Evolutionary conservation across 1,140 invertebrate genomes (phyloP).

Genomic region (Lepidurus apus): DNA sequence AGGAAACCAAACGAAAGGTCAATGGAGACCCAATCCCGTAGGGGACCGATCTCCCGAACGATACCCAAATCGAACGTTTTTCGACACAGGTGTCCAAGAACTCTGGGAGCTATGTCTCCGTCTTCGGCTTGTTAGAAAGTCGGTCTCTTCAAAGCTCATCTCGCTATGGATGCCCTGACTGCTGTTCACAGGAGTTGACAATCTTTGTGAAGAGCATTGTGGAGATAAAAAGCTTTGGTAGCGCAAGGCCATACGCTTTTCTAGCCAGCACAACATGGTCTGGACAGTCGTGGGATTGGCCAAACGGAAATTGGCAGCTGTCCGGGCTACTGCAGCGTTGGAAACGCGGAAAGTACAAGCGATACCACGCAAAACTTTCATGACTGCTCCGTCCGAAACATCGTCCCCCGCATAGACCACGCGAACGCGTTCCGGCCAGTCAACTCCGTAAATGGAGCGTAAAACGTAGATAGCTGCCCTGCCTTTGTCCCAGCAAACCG

Average conservation of each 20-base stretch:
- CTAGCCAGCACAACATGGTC: conserved; percentile 45
- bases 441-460: conserved; percentile 44
- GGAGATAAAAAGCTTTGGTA: neutral
- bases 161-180: conserved; percentile 39
- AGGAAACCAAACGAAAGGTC: neutral
- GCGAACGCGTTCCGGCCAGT: conserved; percentile 44
- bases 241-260: conserved; percentile 40
- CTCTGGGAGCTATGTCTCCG: conserved; percentile 27
- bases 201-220: conserved; percentile 31
- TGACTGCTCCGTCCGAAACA: conserved; percentile 46
- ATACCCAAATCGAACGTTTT: neutral
- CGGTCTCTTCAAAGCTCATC: conserved; percentile 42
- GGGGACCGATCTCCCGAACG: neutral
- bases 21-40: neutral
- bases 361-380: conserved; percentile 43
- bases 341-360: conserved; percentile 46
- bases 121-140: neutral
- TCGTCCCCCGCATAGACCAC: conserved; percentile 47
- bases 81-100: neutral
- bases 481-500: conserved; percentile 47
- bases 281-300: conserved; percentile 43
- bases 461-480: conserved; percentile 46
- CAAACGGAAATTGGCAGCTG: conserved; percentile 43
- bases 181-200: conserved; percentile 26
- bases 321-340: conserved; percentile 40